Base-by-base conservation (phyloP, 2,888 invertebrate species). In the Melieria picta region DNA sequence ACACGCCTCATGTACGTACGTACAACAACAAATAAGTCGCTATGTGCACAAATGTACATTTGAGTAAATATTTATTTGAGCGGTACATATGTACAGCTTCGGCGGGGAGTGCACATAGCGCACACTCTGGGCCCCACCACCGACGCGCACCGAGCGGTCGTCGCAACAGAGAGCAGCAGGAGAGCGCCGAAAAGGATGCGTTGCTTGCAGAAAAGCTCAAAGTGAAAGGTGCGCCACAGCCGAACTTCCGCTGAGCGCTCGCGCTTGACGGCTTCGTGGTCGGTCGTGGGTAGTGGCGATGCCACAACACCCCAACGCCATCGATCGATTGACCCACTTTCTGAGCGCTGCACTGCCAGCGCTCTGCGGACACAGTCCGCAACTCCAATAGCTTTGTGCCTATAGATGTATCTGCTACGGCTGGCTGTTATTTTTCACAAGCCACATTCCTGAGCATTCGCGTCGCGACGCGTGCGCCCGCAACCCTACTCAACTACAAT, bases 241-340 rank as follows among this genome's bases (percentile, higher is more conserved):
- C 48, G 10, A 9, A 11, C 1, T 42, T 47, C 5, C 30, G 47
- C 16, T 16, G 5, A 5, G 0, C 9, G 47, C n/a, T 65, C 42
- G 13, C 16, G n/a, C 46, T 60, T 7, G 43, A 16, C 67, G 67
- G 30, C 67, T 58, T 60, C 60, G 67, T 60, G 60, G 67, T 67
- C 58, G 58, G 67, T 50, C 6, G 13, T 46, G n/a, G 16, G 47
- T 56, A 48, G n/a, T 56, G 45, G 6, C 55, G 43, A 6, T 55
- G 46, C 57, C n/a, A 56, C 46, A 57, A 7, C 58, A 67, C 60
- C 65, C 43, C n/a, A 60, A 60, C 10, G 46, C 13, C 58, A 10
- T 7, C 42, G 67, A 72, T 72, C 72, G 72, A 72, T 72, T 72
- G 72, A 72, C 72, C 72, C 48, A 72, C 65, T 68, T 72, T 72